Evolutionary conservation across 2,888 invertebrate species (phyloP).

Genomic region (Prenolepis imparis): DNA sequence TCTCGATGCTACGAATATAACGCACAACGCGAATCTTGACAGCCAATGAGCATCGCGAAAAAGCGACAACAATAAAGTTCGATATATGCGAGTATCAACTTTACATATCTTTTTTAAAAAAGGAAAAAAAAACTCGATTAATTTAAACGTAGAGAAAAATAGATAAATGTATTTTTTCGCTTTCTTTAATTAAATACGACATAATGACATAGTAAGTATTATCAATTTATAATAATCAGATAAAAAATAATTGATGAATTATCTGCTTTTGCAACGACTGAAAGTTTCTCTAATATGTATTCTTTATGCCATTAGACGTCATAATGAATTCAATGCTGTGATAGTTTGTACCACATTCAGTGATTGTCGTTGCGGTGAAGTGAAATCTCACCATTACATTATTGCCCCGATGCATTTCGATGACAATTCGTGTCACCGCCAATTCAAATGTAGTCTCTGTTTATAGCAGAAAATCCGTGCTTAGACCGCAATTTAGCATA

Average conservation of each 20-base stretch:
- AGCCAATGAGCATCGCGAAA: too few species aligned
- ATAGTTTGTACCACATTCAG: constrained; percentile 37
- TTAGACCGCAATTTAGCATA: constrained; percentile 6
- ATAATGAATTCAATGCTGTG: constrained; percentile 3
- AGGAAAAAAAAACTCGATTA: neutral
- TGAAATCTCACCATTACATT: constrained; percentile 48
- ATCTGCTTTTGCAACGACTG: neutral
- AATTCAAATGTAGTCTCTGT: constrained; percentile 50
- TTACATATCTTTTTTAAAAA: too few species aligned
- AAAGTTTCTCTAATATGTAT: neutral
- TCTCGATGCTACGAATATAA: too few species aligned
- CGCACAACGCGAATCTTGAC: too few species aligned
- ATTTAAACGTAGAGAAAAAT: neutral
- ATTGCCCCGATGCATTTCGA: constrained; percentile 15
- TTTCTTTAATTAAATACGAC: neutral
- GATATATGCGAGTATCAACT: too few species aligned
- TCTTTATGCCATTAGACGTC: neutral
- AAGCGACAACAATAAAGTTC: too few species aligned
- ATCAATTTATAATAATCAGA: constrained; percentile 3
- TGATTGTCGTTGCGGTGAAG: constrained; percentile 43
- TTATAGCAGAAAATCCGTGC: constrained; percentile 34
- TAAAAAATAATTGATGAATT: neutral
- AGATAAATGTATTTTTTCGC: neutral
- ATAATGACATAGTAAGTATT: neutral
- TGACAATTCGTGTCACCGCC: constrained; percentile 31